Percentiles rank a stretch among this genome's conserved stretches.
phyloP scores from a whole-genome alignment of 2,888 invertebrate species.

The Actias luna region DNA sequence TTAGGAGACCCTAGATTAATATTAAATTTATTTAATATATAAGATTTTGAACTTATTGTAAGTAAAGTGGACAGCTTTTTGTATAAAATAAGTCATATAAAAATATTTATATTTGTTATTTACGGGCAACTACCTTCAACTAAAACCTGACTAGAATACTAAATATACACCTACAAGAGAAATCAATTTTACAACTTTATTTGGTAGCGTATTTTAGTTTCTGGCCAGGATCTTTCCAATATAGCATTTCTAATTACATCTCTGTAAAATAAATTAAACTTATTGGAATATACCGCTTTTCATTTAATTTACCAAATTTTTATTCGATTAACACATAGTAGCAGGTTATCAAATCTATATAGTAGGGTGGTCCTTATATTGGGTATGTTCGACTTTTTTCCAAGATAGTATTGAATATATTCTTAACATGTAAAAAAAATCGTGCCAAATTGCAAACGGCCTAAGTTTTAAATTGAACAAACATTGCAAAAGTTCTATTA shows the following conservation, averaged over 20 bases:
- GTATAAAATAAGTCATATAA: background rate
- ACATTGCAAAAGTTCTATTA: too few species aligned
- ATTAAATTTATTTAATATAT: slow-evolving; percentile 17
- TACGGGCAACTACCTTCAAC: background rate
- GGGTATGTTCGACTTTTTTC: too few species aligned
- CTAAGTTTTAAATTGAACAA: too few species aligned
- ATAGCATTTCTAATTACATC: background rate
- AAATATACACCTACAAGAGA: background rate
- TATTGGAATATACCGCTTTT: background rate
- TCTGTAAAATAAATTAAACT: background rate
- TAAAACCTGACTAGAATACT: background rate
- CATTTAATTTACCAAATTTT: background rate
- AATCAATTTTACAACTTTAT: background rate
- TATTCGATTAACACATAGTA: too few species aligned
- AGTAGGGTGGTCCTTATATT: too few species aligned
- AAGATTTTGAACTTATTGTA: slow-evolving; percentile 25
- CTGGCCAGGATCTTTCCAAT: background rate
- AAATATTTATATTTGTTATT: background rate
- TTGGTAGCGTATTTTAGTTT: background rate
- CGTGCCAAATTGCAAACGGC: too few species aligned
- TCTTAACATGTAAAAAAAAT: too few species aligned
- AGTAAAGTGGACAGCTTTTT: slow-evolving; percentile 22
- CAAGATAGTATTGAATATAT: too few species aligned
- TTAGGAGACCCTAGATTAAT: slow-evolving; percentile 19
- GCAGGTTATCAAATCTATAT: too few species aligned